A percentile compares a stretch with the other conserved stretches of the same genome.
These are phyloP conservation scores for Cosmorhoe ocellata DNA, from an alignment of 2,888 invertebrate genomes.

Conservation along the genomic window DNA sequence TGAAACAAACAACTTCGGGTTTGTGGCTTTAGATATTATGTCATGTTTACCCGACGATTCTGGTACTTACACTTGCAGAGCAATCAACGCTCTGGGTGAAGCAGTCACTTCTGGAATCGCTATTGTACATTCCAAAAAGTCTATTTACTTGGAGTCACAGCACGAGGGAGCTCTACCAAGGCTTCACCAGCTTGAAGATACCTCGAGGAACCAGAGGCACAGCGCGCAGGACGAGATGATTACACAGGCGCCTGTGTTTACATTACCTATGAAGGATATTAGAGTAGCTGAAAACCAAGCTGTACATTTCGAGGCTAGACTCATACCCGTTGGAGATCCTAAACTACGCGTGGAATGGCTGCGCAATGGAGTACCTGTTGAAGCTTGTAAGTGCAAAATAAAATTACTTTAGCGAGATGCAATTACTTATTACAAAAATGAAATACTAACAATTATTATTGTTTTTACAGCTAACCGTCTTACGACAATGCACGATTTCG, in stretches of 20 bases:
- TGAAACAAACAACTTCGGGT: slow-evolving; percentile 98
- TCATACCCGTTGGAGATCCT: slow-evolving; percentile 97
- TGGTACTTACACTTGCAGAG: slow-evolving; percentile 97
- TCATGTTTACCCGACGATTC: slow-evolving; percentile 98
- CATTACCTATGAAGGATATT: slow-evolving; percentile 93
- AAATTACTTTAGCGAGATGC: not conserved
- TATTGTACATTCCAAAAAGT: slow-evolving; percentile 90
- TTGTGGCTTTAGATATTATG: slow-evolving; percentile 97
- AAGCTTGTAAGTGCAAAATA: slow-evolving; percentile 86
- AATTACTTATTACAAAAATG: not conserved
- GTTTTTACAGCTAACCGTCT: slow-evolving; percentile 88
- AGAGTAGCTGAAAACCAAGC: slow-evolving; percentile 94
- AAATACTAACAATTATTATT: too few species aligned
- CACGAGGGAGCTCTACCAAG: slow-evolving; percentile 93
- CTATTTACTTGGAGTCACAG: slow-evolving; percentile 93
- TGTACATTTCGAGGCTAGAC: slow-evolving; percentile 95
- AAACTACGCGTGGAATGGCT: slow-evolving; percentile 96
- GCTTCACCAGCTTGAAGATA: slow-evolving; percentile 91
- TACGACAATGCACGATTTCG: slow-evolving; percentile 98
- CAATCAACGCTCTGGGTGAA: slow-evolving; percentile 95
- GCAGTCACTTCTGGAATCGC: slow-evolving; percentile 96
- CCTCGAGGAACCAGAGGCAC: slow-evolving; percentile 88
- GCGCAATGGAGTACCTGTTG: slow-evolving; percentile 94
- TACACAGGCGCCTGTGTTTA: slow-evolving; percentile 95
- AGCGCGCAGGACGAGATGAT: slow-evolving; percentile 89